Base-by-base conservation (phyloP, 1,140 invertebrate genomes). In the Medauroidea extradentata region DNA sequence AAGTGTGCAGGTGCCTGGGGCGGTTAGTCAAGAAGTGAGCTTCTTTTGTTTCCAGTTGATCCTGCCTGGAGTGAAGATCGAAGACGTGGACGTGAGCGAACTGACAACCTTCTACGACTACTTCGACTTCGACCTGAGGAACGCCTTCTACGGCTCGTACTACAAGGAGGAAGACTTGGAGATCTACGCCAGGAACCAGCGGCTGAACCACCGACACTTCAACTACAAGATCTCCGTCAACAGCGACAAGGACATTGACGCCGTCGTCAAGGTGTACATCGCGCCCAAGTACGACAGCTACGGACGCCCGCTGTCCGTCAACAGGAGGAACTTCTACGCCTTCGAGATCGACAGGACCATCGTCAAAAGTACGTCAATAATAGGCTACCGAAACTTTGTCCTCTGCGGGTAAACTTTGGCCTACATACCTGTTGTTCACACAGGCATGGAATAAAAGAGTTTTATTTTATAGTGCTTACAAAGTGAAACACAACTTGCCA, bases 261-360 rank as follows among this genome's bases (percentile, higher is more conserved):
- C 76, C 1, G 71, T 79, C 38, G 73, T 89, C 27, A 82, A 83
- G 44, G 71, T 88, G 18, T 89, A 86, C 78, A 65, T 89, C 34
- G 87, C 84, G 41, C 87, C 87, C 2, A 87, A 86, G 69, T 83
- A 83, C 64, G 81, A 87, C 57, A 75, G 77, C 54, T 73, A 82
- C 57, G 79, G 79, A 13, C 75, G 79, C 42, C 48, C 68, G 2
- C 62, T 80, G 2, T 65, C 78, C 29, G 69, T 81, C 14, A 65
- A 67, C 29, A 72, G 84, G 4, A 78, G 77, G 64, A 76, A 76
- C 59, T 67, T 77, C 59, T 82, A 84, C 66, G 88, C 87, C 64
- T 80, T 87, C 46, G 79, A 85, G 70, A 71, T 90, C 3, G 83
- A 81, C 59, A 71, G 71, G 39, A 80, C 74, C 65, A 65, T 74